phyloP scores from a whole-genome alignment of 2,113 vertebrate species.

The Gavialis gangeticus region DNA sequence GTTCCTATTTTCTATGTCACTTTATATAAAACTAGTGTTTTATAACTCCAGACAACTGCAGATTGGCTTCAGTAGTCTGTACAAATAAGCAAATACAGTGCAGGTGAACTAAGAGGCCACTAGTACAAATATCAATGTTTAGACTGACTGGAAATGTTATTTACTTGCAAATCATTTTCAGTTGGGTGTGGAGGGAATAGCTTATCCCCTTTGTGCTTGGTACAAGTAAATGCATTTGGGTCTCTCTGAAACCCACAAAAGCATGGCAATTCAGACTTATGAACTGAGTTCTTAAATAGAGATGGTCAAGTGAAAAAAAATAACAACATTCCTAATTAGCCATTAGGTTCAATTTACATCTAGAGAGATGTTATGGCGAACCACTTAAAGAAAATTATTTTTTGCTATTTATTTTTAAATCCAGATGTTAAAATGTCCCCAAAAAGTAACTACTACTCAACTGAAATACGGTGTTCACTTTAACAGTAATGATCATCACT shows the following conservation, averaged over 20 bases:
- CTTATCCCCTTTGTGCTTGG: background rate
- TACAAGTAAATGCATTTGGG: background rate
- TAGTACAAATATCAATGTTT: background rate
- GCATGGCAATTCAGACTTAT: background rate
- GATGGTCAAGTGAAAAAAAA: background rate
- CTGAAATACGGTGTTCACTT: background rate
- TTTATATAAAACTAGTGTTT: background rate
- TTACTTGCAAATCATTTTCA: background rate
- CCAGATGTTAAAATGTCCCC: background rate
- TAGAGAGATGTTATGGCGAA: background rate
- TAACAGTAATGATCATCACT: background rate
- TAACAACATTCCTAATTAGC: background rate
- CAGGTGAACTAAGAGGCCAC: background rate
- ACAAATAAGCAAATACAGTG: background rate
- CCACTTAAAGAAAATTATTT: background rate
- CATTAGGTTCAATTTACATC: background rate
- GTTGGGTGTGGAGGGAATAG: background rate
- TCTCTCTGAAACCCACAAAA: background rate
- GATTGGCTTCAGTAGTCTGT: background rate
- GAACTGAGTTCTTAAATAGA: background rate
- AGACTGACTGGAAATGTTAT: background rate
- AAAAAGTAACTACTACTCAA: background rate
- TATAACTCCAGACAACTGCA: background rate
- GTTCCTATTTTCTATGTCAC: slow-evolving; percentile 12
- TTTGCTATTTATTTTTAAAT: background rate